Conservation (phyloP, 2,888 invertebrate species). For the Melanostoma mellinum region DNA sequence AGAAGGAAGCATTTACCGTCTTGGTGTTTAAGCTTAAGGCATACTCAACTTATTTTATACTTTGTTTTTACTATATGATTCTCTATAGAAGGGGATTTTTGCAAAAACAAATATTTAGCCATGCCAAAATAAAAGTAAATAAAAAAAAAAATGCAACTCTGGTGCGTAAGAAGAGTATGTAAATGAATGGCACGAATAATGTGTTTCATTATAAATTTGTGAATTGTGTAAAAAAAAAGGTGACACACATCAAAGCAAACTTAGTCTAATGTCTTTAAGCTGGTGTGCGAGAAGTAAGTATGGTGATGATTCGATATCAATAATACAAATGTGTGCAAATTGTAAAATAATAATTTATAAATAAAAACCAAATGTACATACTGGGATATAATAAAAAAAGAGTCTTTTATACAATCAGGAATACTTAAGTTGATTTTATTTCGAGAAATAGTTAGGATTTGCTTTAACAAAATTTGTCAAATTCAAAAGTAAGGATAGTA, state of each 20-base stretch:
- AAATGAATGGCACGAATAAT: conserved; percentile 44
- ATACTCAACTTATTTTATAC: too few species aligned
- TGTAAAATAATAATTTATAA: conserved; percentile 13
- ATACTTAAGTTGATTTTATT: conserved; percentile 18
- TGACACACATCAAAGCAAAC: conserved; percentile 55
- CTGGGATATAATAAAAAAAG: conserved; percentile 71
- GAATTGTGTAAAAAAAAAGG: conserved; percentile 33
- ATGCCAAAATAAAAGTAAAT: conserved; percentile 48
- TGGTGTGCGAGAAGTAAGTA: conserved; percentile 25
- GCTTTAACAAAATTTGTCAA: conserved; percentile 25
- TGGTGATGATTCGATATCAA: conserved; percentile 32
- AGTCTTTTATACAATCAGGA: conserved; percentile 25
- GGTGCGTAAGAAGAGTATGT: not conserved
- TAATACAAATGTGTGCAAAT: conserved; percentile 55
- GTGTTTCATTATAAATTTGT: conserved; percentile 35
- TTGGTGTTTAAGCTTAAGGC: too few species aligned
- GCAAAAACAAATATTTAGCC: conserved; percentile 26
- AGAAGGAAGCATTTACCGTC: not conserved
- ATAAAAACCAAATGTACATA: conserved; percentile 59
- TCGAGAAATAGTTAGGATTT: conserved; percentile 5
- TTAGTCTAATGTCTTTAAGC: conserved; percentile 45
- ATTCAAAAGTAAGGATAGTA: conserved; percentile 10
- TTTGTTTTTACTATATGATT: too few species aligned
- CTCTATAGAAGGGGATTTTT: too few species aligned
- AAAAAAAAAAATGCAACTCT: conserved; percentile 8